Evolutionary conservation across 2,888 invertebrate genomes (phyloP), one percentile per base, ranked within the genome.

Genomic region (Rotaria sp.): DNA sequence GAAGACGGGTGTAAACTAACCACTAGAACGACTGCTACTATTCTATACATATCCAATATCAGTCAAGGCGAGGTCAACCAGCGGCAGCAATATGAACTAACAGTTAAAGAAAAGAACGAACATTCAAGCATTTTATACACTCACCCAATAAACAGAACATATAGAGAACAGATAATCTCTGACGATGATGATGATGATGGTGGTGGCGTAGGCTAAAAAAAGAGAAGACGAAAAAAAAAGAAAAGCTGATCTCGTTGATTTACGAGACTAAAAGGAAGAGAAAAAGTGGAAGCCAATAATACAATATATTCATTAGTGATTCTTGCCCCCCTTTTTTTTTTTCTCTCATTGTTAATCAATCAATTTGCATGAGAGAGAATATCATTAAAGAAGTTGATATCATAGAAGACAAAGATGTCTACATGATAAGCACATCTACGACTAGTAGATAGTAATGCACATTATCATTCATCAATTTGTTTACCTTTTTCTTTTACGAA

Each of bases 1-100:
- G 26, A 55, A 26, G 26, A 55, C 26, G 55, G 26, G 57, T 3
- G 13, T 30, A 67, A 30, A 38, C 35, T 5, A 35, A 35, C 35
- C 35, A 67, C 35, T 35, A 67, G 67, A 67, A 35, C 35, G 30
- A 55, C 24, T 26, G 18, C 67, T 35, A 35, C 21, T 30, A 67
- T 67, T 67, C 7, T 67, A 35, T 21, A 26, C 30, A 18, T 67
- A 67, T 67, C 67, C 67, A 67, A 67, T 67, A 67, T 67, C 67
- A 67, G 67, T 67, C 67, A 67, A 67, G 67, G 67, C 67, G 67
- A 67, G 67, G 67, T 67, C 67, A 67, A 35, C 13, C 35, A 67
- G 67, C 30, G 18, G 24, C 52, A 30, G 67, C 21, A 8, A 18
- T 67, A 35, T 67, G 67, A 67, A 67, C 35, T 35, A 38, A 26